Evolutionary conservation across 2,113 vertebrate genomes (phyloP), one percentile per base, ranked within the genome.

Genomic region (Petaurus breviceps): DNA sequence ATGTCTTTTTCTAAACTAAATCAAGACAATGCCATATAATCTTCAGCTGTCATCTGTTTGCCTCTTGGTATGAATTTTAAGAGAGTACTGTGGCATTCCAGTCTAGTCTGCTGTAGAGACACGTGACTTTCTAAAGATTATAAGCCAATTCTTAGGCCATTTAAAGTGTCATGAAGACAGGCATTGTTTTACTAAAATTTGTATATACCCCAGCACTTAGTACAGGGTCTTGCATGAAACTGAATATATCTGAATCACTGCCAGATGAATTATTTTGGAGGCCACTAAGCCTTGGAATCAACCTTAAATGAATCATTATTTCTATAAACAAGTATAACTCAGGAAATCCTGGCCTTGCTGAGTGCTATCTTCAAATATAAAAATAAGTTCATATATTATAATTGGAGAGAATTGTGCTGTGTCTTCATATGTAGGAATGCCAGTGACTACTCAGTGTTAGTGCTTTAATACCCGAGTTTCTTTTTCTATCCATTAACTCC

Each of bases 21-120:
- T 90, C 31, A 92, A 90, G 95, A 95, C 95, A 96, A 51, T 11
- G 3, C 31, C 11, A 94, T 37, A 94, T 95, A 92, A 92, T 6
- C 5, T 91, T 95, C 95, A 91, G 92, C 93, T 95, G 55, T 92
- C 92, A 46, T 19, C 95, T 94, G n/a, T 16, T 94, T 25, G 49
- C 37, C 52, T 8, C 31, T 51, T 28, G 16, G n/a, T 50, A 53
- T 53, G 1, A 8, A 14, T 26, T 43, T 50, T 68, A 37, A 28
- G 57, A 61, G 22, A 89, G 14, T 16, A 1, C 16, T 2, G 28
- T 14, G 68, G 37, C 16, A 77, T 1, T n/a, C 37, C 11, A 68
- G 28, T 31, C 11, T 77, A 77, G 0, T 14, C 43, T 8, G 25
- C 24, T 24, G 3, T 94, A 90, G n/a, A 90, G 93, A 7, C 7